Evolutionary conservation across 2,113 vertebrate genomes (phyloP).

Genomic region (Monarcha castaneiventris): DNA sequence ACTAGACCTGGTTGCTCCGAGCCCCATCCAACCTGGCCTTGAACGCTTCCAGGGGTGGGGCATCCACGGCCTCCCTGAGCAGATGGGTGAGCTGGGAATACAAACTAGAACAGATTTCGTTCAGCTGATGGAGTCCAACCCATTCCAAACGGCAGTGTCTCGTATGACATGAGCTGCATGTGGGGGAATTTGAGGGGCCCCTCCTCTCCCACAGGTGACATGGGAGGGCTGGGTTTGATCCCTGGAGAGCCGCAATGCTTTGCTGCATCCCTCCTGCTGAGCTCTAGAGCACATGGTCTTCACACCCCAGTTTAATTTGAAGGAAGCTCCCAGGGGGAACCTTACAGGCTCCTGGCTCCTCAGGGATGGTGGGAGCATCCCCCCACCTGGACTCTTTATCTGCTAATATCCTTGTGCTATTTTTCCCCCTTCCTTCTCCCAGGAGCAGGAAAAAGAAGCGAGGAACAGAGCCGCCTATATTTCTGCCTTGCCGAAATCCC

Average conservation of each 20-base stretch:
- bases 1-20: neutral
- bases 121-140: neutral
- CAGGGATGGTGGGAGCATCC: neutral
- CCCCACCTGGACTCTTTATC: accelerated
- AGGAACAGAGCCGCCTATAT: constrained; percentile 76
- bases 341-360: neutral
- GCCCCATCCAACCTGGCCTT: neutral
- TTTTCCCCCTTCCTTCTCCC: neutral
- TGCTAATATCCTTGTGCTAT: neutral
- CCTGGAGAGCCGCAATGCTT: neutral
- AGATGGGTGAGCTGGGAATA: neutral
- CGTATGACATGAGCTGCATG: neutral
- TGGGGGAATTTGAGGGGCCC: neutral
- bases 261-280: neutral
- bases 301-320: neutral
- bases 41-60: neutral
- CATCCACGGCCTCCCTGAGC: neutral
- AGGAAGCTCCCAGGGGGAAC: neutral
- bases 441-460: constrained; percentile 83
- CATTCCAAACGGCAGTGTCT: neutral
- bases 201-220: neutral
- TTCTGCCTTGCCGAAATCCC: constrained; percentile 71
- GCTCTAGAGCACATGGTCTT: neutral
- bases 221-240: neutral
- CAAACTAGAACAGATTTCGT: neutral